Base-by-base conservation (phyloP, 2,888 invertebrate species). In the Amblyjoppa proteus region DNA sequence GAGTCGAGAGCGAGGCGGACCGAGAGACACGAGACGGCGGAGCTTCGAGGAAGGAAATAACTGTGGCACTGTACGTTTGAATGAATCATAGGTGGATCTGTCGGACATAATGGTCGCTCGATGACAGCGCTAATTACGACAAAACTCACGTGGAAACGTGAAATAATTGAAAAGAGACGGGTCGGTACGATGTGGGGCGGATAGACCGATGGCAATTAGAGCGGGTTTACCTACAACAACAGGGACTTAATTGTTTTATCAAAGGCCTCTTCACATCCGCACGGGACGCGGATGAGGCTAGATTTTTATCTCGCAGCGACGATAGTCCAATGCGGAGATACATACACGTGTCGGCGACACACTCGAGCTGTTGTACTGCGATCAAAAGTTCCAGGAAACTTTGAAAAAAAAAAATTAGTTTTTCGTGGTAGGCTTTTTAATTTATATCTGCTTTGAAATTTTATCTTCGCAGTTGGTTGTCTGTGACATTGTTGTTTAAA, bases 201-300 rank as follows among this genome's bases (percentile, higher is more conserved):
- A 87, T 87, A 87, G 73, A 74, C 85, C 89, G 88, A 86, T 87
- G 89, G 90, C 92, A 91, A 92, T 92, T 92, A 92, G 92, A 88
- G 89, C 88, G n/a, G 51, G 45, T 64, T 53, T 77, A 41, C 25
- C 28, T 28, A 58, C 25, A 16, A 31, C 31, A n/a, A 28, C 45
- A 49, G 51, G 61, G 80, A 73, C 87, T 89, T 91, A 91, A 90
- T 89, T 90, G 90, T 92, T 91, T 89, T 89, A 90, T 83, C 68
- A 77, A 41, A 53, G 73, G 28, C 45, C 64, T 80, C 80, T 77
- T 58, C 85, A 89, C 89, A 89, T 89, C 88, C 89, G 89, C 84
- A 87, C 87, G 88, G 87, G 88, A 89, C 89, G 84, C 83, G 74
- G 75, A 87, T 87, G 87, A 89, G 88, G 76, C 68, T 81, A 89